These are phyloP conservation scores for Plebejus anna DNA, from an alignment of 2,888 invertebrate genomes.

Conservation along the genomic window DNA sequence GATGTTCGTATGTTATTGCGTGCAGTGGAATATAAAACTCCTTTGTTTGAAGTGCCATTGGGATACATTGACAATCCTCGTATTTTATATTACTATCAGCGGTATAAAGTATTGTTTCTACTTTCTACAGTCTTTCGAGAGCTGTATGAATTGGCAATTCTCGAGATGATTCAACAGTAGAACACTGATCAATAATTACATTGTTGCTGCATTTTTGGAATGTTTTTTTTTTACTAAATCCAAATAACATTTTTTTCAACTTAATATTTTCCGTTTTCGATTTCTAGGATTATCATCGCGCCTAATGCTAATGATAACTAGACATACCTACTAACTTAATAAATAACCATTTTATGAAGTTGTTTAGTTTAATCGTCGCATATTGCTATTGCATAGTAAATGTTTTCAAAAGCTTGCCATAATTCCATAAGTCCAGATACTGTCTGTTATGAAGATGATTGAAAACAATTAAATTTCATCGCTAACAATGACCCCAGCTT, in stretches of 20 bases:
- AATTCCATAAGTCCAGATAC: background rate
- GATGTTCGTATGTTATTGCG: conserved; percentile 15
- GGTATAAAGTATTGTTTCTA: conserved; percentile 11
- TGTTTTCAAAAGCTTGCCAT: background rate
- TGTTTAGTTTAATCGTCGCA: background rate
- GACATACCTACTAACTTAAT: too few species aligned
- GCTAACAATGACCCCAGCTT: conserved; percentile 36
- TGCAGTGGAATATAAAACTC: conserved; percentile 20
- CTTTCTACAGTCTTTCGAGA: conserved; percentile 4
- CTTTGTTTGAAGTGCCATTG: conserved; percentile 20
- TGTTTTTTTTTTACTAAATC: background rate
- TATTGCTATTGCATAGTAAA: background rate
- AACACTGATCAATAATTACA: background rate
- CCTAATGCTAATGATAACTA: too few species aligned
- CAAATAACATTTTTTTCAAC: too few species aligned
- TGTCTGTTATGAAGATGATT: conserved; percentile 14
- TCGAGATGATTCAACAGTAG: background rate
- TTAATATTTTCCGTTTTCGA: too few species aligned
- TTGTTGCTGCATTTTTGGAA: background rate
- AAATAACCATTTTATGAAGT: background rate
- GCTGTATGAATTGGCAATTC: background rate
- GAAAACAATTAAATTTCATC: conserved; percentile 31
- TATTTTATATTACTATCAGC: conserved; percentile 5
- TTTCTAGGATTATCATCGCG: too few species aligned
- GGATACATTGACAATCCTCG: conserved; percentile 11